phyloP scores from a whole-genome alignment of 2,888 invertebrate genomes.

The Asteroscopus sphinx region DNA sequence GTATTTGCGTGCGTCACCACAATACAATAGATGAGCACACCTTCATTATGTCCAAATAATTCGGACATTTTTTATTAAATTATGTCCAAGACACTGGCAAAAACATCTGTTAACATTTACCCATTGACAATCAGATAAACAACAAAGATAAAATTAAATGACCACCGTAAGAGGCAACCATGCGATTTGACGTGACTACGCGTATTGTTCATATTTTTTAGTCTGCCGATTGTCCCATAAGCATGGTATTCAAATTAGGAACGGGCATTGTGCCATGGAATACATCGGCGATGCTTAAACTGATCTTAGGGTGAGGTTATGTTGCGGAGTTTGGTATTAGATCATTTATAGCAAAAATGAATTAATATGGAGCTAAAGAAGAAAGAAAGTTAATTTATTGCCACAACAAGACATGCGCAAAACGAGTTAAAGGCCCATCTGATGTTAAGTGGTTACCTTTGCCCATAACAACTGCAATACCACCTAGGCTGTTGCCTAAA shows the following conservation, averaged over 20 bases:
- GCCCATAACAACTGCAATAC: too few species aligned
- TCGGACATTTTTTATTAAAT: neutral
- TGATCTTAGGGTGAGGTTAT: conserved; percentile 55
- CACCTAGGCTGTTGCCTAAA: too few species aligned
- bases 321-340: conserved; percentile 23
- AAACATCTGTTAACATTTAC: conserved; percentile 11
- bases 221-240: conserved; percentile 78
- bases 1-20: too few species aligned
- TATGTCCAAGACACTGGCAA: neutral
- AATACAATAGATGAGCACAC: neutral
- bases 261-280: conserved; percentile 83
- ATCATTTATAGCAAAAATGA: neutral
- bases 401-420: too few species aligned
- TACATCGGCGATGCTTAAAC: conserved; percentile 73
- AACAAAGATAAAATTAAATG: conserved; percentile 49
- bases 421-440: too few species aligned
- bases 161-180: conserved; percentile 62
- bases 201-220: conserved; percentile 86
- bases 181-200: conserved; percentile 74
- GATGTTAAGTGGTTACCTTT: too few species aligned
- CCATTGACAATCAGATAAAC: conserved; percentile 23
- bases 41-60: conserved; percentile 15
- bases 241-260: conserved; percentile 88
- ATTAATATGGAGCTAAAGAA: too few species aligned
- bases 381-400: too few species aligned